Percentiles rank a stretch among this genome's conserved stretches.
phyloP scores from a whole-genome alignment of 2,797 vertebrate species.

The Oreortyx pictus region DNA sequence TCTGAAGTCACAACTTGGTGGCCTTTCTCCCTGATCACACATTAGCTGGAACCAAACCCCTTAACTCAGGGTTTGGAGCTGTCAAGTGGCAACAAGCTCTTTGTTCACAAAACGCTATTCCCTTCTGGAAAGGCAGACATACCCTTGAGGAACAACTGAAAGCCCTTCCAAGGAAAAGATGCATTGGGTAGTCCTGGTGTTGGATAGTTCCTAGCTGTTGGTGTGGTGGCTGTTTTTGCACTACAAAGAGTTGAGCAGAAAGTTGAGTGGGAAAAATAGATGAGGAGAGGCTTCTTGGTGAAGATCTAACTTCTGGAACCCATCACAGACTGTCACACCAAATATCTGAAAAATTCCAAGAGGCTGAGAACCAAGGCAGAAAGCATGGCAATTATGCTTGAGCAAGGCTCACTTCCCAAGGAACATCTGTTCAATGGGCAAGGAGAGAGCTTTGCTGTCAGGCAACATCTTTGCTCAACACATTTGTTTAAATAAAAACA shows the following conservation, averaged over 20 bases:
- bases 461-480: accelerated
- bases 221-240: neutral
- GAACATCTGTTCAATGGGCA: neutral
- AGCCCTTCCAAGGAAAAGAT: neutral
- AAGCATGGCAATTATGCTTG: neutral
- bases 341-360: neutral
- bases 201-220: neutral
- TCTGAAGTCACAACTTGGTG: neutral
- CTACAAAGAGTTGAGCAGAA: neutral
- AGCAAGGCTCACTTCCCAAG: neutral
- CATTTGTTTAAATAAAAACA: accelerated
- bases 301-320: too few relatives aligned
- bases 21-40: neutral
- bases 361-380: neutral
- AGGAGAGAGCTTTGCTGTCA: neutral
- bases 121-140: neutral
- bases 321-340: neutral
- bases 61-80: neutral
- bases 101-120: neutral
- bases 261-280: neutral
- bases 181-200: neutral
- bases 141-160: neutral
- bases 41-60: neutral
- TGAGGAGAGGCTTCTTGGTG: neutral
- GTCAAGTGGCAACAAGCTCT: neutral